These are phyloP conservation scores for Parnassius orleans DNA, from an alignment of 2,888 invertebrate species.

Conservation along the genomic window DNA sequence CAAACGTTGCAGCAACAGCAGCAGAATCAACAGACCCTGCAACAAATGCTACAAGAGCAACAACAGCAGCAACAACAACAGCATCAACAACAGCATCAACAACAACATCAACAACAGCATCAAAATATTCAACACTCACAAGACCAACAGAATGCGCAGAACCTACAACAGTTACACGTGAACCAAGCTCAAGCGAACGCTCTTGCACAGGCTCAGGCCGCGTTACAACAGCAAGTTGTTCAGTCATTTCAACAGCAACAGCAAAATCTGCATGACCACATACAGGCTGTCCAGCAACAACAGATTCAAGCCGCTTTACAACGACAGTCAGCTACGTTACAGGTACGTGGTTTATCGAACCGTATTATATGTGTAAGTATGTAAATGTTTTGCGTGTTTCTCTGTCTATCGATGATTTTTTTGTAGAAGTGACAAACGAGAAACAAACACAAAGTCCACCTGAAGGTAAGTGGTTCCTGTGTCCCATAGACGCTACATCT, in stretches of 20 bases:
- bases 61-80: slow-evolving; percentile 40
- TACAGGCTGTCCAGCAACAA: slow-evolving; percentile 73
- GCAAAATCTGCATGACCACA: slow-evolving; percentile 69
- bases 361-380: too few species aligned
- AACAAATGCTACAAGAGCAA: slow-evolving; percentile 54
- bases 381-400: too few species aligned
- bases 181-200: slow-evolving; percentile 73
- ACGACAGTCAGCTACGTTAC: slow-evolving; percentile 70
- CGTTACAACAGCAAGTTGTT: slow-evolving; percentile 70
- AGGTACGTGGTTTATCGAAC: slow-evolving; percentile 43
- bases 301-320: slow-evolving; percentile 75
- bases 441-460: too few species aligned
- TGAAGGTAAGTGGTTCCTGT: too few species aligned
- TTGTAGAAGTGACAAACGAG: too few species aligned
- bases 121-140: slow-evolving; percentile 46
- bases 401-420: too few species aligned
- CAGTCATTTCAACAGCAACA: slow-evolving; percentile 73
- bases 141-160: slow-evolving; percentile 52
- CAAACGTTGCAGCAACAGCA: slow-evolving; percentile 52
- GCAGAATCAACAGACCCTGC: slow-evolving; percentile 42
- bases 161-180: slow-evolving; percentile 68
- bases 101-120: slow-evolving; percentile 48
- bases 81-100: slow-evolving; percentile 41
- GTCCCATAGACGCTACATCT: too few species aligned
- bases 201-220: slow-evolving; percentile 70